phyloP scores from a whole-genome alignment of 2,113 vertebrate species.

The Buteo buteo region DNA sequence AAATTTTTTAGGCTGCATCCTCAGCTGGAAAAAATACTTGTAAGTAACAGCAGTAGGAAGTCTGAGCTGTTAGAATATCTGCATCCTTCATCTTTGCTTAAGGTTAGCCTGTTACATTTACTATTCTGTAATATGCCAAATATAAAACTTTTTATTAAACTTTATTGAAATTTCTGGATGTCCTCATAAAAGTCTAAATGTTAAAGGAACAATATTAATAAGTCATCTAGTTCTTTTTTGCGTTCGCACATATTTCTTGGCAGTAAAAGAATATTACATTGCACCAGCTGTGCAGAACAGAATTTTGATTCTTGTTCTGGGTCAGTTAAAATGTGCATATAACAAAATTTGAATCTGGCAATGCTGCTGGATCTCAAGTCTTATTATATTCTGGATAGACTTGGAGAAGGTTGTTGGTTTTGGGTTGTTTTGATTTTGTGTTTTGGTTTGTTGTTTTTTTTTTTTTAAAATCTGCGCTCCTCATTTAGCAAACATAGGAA shows the following conservation, averaged over 20 bases:
- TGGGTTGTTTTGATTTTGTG: not conserved
- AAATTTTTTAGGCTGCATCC: not conserved
- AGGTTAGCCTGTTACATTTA: not conserved
- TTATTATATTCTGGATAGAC: not conserved
- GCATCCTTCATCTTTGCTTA: not conserved
- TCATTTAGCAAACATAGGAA: not conserved
- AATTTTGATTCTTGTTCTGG: constrained; percentile 58
- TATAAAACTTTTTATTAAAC: constrained; percentile 49
- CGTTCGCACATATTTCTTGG: constrained; percentile 49
- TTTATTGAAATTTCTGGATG: constrained; percentile 61
- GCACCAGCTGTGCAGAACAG: constrained; percentile 55
- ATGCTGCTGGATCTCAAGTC: not conserved
- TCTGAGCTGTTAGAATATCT: not conserved
- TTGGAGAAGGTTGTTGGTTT: not conserved
- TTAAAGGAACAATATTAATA: constrained; percentile 72
- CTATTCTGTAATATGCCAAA: constrained; percentile 13
- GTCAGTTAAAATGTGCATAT: constrained; percentile 55
- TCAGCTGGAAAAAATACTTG: not conserved
- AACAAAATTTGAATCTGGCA: not conserved
- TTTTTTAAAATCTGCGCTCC: not conserved
- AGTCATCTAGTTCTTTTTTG: constrained; percentile 54
- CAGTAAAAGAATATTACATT: constrained; percentile 54
- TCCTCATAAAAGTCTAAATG: constrained; percentile 62
- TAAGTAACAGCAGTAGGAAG: not conserved
- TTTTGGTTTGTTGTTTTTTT: not conserved